A percentile compares a stretch with the other conserved stretches of the same genome.
phyloP scores from a whole-genome alignment of 2,113 vertebrate genomes.

The Carettochelys insculpta region DNA sequence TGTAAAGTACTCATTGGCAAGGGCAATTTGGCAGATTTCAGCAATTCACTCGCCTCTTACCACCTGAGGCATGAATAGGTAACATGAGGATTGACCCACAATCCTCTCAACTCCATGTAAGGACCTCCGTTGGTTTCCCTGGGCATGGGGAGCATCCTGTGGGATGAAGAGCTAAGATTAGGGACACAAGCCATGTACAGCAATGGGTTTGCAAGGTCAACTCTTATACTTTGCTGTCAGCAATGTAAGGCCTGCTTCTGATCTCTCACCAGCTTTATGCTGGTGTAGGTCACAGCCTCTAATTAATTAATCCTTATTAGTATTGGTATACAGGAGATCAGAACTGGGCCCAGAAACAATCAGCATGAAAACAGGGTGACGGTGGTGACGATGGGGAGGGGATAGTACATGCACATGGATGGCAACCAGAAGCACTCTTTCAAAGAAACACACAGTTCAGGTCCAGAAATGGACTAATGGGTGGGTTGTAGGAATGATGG shows the following conservation, averaged over 20 bases:
- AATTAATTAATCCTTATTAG: not conserved
- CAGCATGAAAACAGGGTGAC: not conserved
- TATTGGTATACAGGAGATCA: not conserved
- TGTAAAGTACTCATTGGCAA: rapidly evolving
- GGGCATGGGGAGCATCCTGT: not conserved
- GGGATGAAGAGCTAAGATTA: not conserved
- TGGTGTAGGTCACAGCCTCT: not conserved
- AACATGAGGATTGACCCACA: rapidly evolving
- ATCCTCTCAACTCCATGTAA: not conserved
- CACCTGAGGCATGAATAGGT: not conserved
- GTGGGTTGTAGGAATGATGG: too few relatives aligned
- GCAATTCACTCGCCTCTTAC: not conserved
- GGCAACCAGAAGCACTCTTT: too few relatives aligned
- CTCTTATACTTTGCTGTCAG: not conserved
- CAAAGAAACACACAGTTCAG: too few relatives aligned
- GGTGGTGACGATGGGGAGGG: too few relatives aligned
- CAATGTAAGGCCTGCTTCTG: not conserved
- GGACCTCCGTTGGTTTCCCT: not conserved
- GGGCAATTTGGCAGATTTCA: too few relatives aligned
- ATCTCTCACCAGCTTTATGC: not conserved
- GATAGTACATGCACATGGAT: not conserved
- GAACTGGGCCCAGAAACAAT: not conserved
- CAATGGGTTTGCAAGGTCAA: not conserved
- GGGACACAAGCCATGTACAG: rapidly evolving
- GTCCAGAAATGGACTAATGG: too few relatives aligned